Base-by-base conservation (phyloP, 1,140 invertebrate genomes). In the Episyrphus balteatus region DNA sequence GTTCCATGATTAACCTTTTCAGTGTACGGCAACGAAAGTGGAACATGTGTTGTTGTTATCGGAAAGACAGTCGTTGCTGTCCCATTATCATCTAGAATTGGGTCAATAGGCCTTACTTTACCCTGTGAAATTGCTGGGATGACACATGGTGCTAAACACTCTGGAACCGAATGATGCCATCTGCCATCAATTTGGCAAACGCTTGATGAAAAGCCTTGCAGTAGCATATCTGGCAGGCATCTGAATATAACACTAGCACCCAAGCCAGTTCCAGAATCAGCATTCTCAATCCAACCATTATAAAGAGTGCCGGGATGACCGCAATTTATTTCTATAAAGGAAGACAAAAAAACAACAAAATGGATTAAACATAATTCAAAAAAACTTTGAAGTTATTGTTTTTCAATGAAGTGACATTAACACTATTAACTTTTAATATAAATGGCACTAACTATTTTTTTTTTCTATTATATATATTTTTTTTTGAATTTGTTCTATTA, bases 251-350 rank as follows among this genome's bases (percentile, higher is more conserved):
- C 83, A 34, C 87, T 91, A 1, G 90, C 84, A 1, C 92, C 92
- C 18, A 94, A 75, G 1, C 83, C 87, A 7, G 91, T 94, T 17
- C 89, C 89, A 12, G 80, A 77, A 54, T 90, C 87, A 43, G 88
- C 87, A 56, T 93, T 93, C 68, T 97, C 91, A 47, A 98, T 76
- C 84, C 92, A 97, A 8, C 94, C 94, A 64, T 98, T 97, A 75
- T 87, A 89, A 1, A 98, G 73, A 17, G 82, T 76, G 5, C 90
- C 90, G 0, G 92, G 90, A 54, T 84, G 80, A 2, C 90, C 88
- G 68, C 94, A 98, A 71, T 95, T 88, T 57, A 98, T 96, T 73
- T 96, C 94, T 66, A 42, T 86, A 61, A 44, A 58, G 54, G 9
- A 33, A 11, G n/a, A n/a, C n/a, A n/a, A n/a, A n/a, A n/a, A n/a